Percentiles rank a stretch among this genome's conserved stretches.
Evolutionary conservation across 2,797 vertebrate genomes (phyloP).

Genomic region (Leptatherina wallacei): DNA sequence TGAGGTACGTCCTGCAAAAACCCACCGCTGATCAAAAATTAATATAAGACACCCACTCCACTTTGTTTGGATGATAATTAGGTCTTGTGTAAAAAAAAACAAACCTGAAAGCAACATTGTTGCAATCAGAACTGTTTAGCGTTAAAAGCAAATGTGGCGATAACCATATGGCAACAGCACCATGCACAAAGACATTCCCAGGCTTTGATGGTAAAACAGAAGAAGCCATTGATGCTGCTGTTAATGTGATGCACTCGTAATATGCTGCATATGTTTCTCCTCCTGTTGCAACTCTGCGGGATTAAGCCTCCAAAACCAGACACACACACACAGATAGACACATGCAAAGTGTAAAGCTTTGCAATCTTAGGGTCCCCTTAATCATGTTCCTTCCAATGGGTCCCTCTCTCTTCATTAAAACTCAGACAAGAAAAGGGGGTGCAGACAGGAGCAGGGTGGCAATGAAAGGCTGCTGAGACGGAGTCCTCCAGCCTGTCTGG

Average conservation of each 20-base stretch:
- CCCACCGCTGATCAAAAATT: conserved; percentile 15
- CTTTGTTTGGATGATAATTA: conserved; percentile 48
- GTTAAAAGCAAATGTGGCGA: conserved; percentile 46
- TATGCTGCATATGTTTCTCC: conserved; percentile 74
- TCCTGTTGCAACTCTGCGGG: conserved; percentile 57
- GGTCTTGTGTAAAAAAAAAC: conserved; percentile 24
- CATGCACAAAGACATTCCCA: conserved; percentile 61
- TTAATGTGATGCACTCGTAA: conserved; percentile 65
- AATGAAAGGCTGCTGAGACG: conserved; percentile 78
- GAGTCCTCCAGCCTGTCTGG: conserved; percentile 83
- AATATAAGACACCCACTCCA: conserved; percentile 6
- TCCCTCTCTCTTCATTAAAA: conserved; percentile 83
- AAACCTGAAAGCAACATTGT: conserved; percentile 53
- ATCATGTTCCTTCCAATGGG: conserved; percentile 73
- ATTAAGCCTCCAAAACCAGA: conserved; percentile 70
- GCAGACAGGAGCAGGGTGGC: conserved; percentile 68
- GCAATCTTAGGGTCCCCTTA: conserved; percentile 57
- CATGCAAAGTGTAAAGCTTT: conserved; percentile 31
- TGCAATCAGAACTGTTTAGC: conserved; percentile 46
- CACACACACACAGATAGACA: conserved; percentile 45
- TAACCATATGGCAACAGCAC: conserved; percentile 64
- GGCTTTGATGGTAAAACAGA: conserved; percentile 68
- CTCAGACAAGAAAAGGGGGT: conserved; percentile 76
- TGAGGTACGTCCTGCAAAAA: not conserved
- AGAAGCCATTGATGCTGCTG: conserved; percentile 69